phyloP scores from a whole-genome alignment of 2,888 invertebrate genomes.

The Nomada fucata region DNA sequence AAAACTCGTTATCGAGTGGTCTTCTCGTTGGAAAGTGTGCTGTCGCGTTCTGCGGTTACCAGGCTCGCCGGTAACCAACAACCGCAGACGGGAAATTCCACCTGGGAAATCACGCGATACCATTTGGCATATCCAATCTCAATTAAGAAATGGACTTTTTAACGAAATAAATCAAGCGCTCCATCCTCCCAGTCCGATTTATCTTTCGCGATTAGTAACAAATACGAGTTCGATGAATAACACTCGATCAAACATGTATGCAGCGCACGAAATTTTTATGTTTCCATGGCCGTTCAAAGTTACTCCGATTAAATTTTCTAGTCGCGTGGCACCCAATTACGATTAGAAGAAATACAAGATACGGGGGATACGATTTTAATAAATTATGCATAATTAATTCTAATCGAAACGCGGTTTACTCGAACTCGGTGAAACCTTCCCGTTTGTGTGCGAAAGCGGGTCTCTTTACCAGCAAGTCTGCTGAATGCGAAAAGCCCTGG shows the following conservation, averaged over 20 bases:
- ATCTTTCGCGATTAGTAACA: background rate
- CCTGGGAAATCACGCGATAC: conserved; percentile 69
- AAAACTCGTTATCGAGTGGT: conserved; percentile 69
- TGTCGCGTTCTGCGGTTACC: conserved; percentile 46
- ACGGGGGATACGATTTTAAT: background rate
- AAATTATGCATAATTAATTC: background rate
- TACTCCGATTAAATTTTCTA: background rate
- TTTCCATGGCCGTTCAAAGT: background rate
- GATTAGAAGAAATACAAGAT: background rate
- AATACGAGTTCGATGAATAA: background rate
- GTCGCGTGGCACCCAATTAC: too few species aligned
- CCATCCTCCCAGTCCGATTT: background rate
- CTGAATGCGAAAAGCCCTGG: conserved; percentile 75
- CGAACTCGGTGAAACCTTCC: conserved; percentile 14
- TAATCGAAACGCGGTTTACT: background rate
- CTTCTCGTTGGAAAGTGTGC: conserved; percentile 42
- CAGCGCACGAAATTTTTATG: background rate
- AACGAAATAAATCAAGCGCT: conserved; percentile 56
- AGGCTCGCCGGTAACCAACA: conserved; percentile 16
- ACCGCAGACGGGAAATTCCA: conserved; percentile 56
- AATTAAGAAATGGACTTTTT: conserved; percentile 68
- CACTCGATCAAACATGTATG: conserved; percentile 3
- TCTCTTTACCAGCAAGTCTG: conserved; percentile 59
- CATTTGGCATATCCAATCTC: conserved; percentile 51
- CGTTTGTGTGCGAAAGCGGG: conserved; percentile 63